Evolutionary conservation across 2,797 vertebrate genomes (phyloP).

Genomic region (Molossus alvarezi): DNA sequence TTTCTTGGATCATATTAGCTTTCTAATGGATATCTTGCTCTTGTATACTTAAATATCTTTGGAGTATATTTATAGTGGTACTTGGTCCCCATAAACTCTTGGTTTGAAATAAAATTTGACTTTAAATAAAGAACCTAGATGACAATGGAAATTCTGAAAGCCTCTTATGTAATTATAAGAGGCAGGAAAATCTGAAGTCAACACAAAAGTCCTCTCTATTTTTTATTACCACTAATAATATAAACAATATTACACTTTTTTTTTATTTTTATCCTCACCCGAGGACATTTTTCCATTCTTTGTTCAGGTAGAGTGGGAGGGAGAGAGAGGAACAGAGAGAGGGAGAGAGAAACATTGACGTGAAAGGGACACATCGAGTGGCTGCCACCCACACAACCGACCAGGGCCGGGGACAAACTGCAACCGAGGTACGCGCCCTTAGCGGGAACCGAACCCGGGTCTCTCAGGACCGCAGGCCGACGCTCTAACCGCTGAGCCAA

Average conservation of each 20-base stretch:
- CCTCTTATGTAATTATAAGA: not conserved
- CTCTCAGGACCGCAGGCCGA: too few species aligned
- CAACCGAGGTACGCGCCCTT: too few species aligned
- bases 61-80: not conserved
- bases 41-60: not conserved
- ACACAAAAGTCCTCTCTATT: not conserved
- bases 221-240: conserved; percentile 38
- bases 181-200: conserved; percentile 36
- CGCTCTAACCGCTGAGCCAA: too few species aligned
- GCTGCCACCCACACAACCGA: too few species aligned
- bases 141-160: conserved; percentile 57
- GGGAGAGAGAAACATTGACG: too few species aligned
- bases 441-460: too few species aligned
- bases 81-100: not conserved
- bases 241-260: not conserved
- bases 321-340: too few species aligned
- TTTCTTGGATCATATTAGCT: not conserved
- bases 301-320: too few species aligned
- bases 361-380: too few species aligned
- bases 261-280: too few species aligned
- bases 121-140: conserved; percentile 48
- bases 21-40: not conserved
- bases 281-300: too few species aligned
- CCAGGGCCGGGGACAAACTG: too few species aligned
- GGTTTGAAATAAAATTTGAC: conserved; percentile 40